Evolutionary conservation across 2,113 vertebrate genomes (phyloP), one percentile per base, ranked within the genome.

Genomic region (Oncorhynchus nerka): DNA sequence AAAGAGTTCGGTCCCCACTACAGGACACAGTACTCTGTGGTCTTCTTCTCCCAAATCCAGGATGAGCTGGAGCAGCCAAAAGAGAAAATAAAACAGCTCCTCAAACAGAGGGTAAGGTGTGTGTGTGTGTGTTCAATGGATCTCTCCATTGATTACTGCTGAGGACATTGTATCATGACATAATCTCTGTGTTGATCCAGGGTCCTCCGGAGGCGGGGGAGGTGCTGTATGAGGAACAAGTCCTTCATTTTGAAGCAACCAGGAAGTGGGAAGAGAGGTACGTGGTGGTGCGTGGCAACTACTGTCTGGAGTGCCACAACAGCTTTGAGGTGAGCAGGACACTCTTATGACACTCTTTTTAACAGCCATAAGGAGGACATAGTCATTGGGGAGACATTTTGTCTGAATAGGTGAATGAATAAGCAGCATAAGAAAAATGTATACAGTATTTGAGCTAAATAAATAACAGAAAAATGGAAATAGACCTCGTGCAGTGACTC

Each of bases 201-300:
- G 93, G 89, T 0, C 71, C 84, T 0, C 57, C 78, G 45, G 86
- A 93, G 71, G 78, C 83, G 0, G 92, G 73, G 2, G 90, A 82
- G 0, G 83, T 95, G 24, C 75, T 98, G 16, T 97, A 95, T 0
- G 94, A 96, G 72, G 94, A 94, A 57, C 89, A 87, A 15, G 61
- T 96, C n/a, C 76, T 91, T 19, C 94, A 91, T 64, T 93, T 91
- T 0, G 94, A 96, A 49, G 96, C 96, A 4, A 79, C 90, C 88
- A 95, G 92, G 90, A 99, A 97, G 84, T 99, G 96, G 97, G 95
- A 91, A 82, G 95, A 97, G 49, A 86, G 95, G 86, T 97, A 95
- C 0, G 5, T 97, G 0, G 96, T 97, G 75, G 84, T 97, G 75
- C 94, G 93, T 86, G 95, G 93, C 1, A 94, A 95, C 86, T 95